These are phyloP conservation scores for Manis crassicaudata DNA, from an alignment of 2,797 vertebrate species.

Conservation along the genomic window DNA sequence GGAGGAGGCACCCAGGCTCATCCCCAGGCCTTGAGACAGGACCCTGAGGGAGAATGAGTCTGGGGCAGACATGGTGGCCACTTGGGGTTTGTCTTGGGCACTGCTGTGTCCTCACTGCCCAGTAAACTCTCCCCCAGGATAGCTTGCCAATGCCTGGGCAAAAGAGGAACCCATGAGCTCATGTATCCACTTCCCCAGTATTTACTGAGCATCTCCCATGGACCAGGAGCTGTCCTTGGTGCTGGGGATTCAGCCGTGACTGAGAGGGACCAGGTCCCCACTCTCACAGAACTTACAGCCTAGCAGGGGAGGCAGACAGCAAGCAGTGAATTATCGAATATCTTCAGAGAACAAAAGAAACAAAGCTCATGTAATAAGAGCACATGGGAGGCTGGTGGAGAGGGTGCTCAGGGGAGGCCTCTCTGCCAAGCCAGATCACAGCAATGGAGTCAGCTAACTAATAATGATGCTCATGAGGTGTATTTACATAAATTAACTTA, in stretches of 20 bases:
- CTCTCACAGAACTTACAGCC: background rate
- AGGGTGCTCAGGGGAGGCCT: background rate
- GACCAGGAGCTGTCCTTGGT: background rate
- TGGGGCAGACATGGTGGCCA: background rate
- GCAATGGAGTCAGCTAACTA: background rate
- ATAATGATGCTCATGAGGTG: accelerated
- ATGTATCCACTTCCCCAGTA: no score
- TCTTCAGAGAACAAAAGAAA: background rate
- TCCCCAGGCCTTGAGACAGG: background rate
- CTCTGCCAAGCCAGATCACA: background rate
- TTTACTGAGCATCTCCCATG: background rate
- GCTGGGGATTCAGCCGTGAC: background rate
- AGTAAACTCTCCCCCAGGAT: background rate
- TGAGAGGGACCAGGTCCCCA: background rate
- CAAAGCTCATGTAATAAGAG: background rate
- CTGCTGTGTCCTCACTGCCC: background rate
- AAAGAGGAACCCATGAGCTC: background rate
- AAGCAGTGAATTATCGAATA: background rate
- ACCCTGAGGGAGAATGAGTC: background rate
- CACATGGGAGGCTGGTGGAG: background rate
- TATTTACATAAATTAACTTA: background rate
- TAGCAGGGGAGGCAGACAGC: background rate
- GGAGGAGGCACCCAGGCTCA: background rate
- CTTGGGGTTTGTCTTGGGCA: background rate
- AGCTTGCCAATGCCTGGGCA: background rate